These are phyloP conservation scores for Drosophila carrolli DNA, from an alignment of 1,140 invertebrate genomes.

Conservation along the genomic window DNA sequence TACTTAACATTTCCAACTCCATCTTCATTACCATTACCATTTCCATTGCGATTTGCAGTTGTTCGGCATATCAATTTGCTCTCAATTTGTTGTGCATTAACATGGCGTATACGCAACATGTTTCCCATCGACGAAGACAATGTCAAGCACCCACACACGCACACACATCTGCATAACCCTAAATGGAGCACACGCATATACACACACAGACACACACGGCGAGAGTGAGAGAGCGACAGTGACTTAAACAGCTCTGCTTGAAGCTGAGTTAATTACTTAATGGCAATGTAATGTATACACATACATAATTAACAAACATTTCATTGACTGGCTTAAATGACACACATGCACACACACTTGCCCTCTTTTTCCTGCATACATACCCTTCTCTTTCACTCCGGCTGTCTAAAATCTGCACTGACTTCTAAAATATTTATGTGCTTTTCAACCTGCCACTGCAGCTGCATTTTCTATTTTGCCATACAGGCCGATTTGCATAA, in stretches of 20 bases:
- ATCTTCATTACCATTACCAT: conserved; percentile 5
- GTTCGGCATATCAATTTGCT: conserved; percentile 57
- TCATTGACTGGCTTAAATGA: conserved; percentile 74
- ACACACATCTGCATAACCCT: conserved; percentile 7
- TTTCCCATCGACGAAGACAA: conserved; percentile 23
- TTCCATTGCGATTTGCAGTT: conserved; percentile 20
- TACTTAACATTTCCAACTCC: conserved; percentile 3
- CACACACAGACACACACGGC: conserved; percentile 2
- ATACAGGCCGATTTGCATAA: conserved; percentile 60
- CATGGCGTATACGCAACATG: conserved; percentile 61
- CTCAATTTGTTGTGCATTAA: conserved; percentile 49
- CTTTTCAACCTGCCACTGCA: conserved; percentile 30
- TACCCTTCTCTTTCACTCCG: conserved; percentile 4
- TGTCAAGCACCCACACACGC: conserved; percentile 18
- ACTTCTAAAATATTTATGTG: conserved; percentile 65
- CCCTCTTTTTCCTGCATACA: conserved; percentile 7
- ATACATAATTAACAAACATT: conserved; percentile 81
- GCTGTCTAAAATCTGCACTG: conserved; percentile 50
- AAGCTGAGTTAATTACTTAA: conserved; percentile 79
- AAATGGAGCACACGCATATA: conserved; percentile 20
- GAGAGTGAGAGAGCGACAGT: conserved; percentile 11
- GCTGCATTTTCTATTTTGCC: conserved; percentile 20
- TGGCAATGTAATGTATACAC: conserved; percentile 77
- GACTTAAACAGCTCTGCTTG: conserved; percentile 50
- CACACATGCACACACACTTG: conserved; percentile 31